Conservation (phyloP, 2,888 invertebrate species). For the Adelognathus sp. region DNA sequence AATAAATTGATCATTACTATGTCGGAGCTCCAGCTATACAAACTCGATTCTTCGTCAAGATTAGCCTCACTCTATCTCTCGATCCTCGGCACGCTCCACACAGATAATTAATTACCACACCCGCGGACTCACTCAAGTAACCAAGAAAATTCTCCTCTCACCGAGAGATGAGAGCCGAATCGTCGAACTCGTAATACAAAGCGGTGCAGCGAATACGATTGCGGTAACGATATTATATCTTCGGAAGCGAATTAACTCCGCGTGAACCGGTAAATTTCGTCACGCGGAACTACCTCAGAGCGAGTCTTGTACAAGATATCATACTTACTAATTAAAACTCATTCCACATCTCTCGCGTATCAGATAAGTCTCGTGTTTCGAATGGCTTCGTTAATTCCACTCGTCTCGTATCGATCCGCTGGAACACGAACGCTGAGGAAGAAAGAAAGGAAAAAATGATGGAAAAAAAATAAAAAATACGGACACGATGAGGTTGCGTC, state of each 20-base stretch:
- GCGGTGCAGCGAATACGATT: background rate
- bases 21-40: background rate
- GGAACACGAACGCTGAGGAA: background rate
- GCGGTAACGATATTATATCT: background rate
- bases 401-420: constrained; percentile 9
- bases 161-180: background rate
- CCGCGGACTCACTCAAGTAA: background rate
- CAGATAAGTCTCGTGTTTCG: background rate
- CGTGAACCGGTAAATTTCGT: background rate
- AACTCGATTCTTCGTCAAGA: constrained; percentile 28
- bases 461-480: background rate
- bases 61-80: background rate
- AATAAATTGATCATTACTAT: too few species aligned
- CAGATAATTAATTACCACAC: constrained; percentile 22
- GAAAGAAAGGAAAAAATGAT: constrained; percentile 8
- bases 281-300: background rate
- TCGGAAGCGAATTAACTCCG: background rate
- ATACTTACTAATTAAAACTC: background rate
- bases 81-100: constrained; percentile 6
- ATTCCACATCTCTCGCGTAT: background rate
- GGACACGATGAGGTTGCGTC: constrained; percentile 40
- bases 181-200: background rate
- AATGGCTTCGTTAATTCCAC: constrained; percentile 26
- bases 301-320: background rate
- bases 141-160: background rate